Evolutionary conservation across 2,113 vertebrate genomes (phyloP).

Genomic region (Sinosuthora webbiana): DNA sequence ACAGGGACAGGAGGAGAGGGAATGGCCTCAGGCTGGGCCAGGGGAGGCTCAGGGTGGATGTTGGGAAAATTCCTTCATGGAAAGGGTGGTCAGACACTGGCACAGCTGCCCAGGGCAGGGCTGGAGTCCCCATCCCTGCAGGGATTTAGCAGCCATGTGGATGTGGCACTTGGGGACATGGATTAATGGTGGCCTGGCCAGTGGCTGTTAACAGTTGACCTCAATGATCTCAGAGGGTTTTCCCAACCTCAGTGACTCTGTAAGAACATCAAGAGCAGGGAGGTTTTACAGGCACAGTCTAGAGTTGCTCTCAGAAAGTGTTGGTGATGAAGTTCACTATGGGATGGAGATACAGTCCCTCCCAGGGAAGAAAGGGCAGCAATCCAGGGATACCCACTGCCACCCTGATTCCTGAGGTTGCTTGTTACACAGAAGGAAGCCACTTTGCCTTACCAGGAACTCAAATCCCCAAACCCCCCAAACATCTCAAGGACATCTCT

Average conservation of each 20-base stretch:
- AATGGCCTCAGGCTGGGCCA: background rate
- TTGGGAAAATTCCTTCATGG: rapidly evolving
- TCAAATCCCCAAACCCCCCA: background rate
- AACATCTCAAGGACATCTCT: background rate
- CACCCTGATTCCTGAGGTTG: background rate
- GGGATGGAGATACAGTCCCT: background rate
- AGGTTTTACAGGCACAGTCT: background rate
- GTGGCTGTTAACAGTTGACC: background rate
- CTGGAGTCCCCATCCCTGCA: background rate
- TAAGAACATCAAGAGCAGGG: background rate
- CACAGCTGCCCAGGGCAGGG: background rate
- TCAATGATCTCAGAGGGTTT: background rate
- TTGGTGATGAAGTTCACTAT: rapidly evolving
- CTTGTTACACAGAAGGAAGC: background rate
- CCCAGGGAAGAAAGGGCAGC: background rate
- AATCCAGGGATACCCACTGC: background rate
- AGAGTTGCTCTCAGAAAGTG: background rate
- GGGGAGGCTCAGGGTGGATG: rapidly evolving
- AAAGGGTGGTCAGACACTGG: background rate
- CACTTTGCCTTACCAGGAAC: background rate
- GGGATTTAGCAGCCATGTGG: rapidly evolving
- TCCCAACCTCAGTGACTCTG: background rate
- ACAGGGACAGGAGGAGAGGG: background rate
- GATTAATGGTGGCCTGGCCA: background rate
- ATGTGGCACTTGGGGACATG: background rate